A percentile compares a stretch with the other conserved stretches of the same genome.
phyloP scores from a whole-genome alignment of 2,888 invertebrate genomes.

The Branchipolynoe longqiensis region DNA sequence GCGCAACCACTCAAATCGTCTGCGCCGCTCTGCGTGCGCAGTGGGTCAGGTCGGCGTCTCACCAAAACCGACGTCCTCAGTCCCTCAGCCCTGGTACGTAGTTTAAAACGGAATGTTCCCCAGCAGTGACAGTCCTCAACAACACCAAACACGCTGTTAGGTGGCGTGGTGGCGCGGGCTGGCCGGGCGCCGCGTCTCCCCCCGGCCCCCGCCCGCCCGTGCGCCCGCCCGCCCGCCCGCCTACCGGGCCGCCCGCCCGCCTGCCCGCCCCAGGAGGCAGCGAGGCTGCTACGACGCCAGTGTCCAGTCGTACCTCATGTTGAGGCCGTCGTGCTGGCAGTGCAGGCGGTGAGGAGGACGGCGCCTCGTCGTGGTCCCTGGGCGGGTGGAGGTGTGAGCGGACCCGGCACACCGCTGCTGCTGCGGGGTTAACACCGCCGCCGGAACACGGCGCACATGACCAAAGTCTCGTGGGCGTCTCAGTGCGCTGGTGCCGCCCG shows the following conservation, averaged over 20 bases:
- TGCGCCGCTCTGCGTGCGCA: too few species aligned
- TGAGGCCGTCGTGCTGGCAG: background rate
- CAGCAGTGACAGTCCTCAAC: too few species aligned
- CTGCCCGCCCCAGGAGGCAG: conserved; percentile 17
- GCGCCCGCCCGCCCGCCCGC: conserved; percentile 31
- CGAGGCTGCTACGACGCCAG: background rate
- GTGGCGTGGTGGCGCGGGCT: background rate
- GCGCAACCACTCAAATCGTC: too few species aligned
- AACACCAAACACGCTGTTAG: too few species aligned
- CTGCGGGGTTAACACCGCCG: background rate
- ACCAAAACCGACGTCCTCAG: too few species aligned
- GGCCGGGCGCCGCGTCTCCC: background rate
- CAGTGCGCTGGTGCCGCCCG: background rate
- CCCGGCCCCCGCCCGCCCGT: conserved; percentile 5
- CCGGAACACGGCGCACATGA: background rate
- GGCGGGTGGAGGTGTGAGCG: background rate
- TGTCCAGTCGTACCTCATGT: conserved; percentile 41
- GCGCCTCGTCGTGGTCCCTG: background rate
- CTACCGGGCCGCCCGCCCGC: background rate
- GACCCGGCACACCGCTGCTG: background rate
- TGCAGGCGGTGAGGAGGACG: background rate
- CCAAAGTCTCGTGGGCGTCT: background rate
- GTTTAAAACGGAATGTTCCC: too few species aligned
- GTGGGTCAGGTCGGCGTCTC: too few species aligned
- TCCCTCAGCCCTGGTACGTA: too few species aligned